Evolutionary conservation across 2,888 invertebrate species (phyloP).

Genomic region (Lasioglossum leucozonium): DNA sequence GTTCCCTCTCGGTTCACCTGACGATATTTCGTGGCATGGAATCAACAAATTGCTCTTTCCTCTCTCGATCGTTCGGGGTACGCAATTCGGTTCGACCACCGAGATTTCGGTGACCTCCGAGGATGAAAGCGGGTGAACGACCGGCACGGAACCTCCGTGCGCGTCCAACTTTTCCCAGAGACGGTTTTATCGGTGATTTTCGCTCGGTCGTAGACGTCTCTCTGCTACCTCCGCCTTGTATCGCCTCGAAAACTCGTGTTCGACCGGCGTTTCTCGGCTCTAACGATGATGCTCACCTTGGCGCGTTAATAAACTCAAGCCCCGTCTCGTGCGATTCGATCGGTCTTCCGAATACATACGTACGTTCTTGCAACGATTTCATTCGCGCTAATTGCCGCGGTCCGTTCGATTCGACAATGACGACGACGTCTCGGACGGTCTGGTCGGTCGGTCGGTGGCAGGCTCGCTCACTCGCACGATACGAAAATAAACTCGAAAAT

Average conservation of each 20-base stretch:
- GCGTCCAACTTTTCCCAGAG: slow-evolving; percentile 6
- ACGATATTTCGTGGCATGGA: slow-evolving; percentile 10
- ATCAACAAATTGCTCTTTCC: slow-evolving; percentile 63
- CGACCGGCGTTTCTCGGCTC: slow-evolving; percentile 48
- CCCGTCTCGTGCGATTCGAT: slow-evolving; percentile 31
- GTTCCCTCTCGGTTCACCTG: slow-evolving; percentile 48
- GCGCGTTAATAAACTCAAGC: slow-evolving; percentile 63
- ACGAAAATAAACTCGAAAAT: not conserved
- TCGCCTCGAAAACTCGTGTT: slow-evolving; percentile 56
- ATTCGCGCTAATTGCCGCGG: slow-evolving; percentile 28
- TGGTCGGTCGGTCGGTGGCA: too few species aligned
- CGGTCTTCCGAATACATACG: slow-evolving; percentile 17
- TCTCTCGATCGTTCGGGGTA: slow-evolving; percentile 9
- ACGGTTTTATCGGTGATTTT: not conserved
- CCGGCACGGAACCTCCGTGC: not conserved
- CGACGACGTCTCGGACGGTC: not conserved
- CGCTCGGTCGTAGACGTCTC: not conserved
- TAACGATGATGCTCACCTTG: slow-evolving; percentile 73
- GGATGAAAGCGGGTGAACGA: not conserved
- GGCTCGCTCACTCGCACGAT: too few species aligned
- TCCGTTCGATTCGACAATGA: not conserved
- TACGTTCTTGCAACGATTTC: slow-evolving; percentile 31
- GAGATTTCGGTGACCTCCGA: slow-evolving; percentile 15
- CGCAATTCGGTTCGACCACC: slow-evolving; percentile 48
- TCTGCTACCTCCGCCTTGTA: not conserved